Evolutionary conservation across 2,888 invertebrate species (phyloP).

Genomic region (Cheilosia vulpina): DNA sequence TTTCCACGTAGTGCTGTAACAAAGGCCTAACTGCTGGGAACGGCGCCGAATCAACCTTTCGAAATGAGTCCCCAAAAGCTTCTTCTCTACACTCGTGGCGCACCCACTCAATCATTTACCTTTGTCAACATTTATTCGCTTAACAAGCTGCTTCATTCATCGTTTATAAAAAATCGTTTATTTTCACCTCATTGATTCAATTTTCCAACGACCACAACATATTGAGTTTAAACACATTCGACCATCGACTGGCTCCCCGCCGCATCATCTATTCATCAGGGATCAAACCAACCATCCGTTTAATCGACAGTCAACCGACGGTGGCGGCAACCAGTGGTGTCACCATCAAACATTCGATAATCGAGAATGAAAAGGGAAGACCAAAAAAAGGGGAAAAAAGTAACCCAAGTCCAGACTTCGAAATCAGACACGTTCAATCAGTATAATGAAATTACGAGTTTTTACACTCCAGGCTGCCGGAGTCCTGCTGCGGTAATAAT

Average conservation of each 20-base stretch:
- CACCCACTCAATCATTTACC: neutral
- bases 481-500: constrained; percentile 59
- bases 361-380: neutral
- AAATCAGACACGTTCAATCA: constrained; percentile 62
- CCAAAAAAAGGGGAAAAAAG: neutral
- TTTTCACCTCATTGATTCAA: constrained; percentile 48
- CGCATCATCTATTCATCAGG: constrained; percentile 30
- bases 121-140: constrained; percentile 22
- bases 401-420: constrained; percentile 2
- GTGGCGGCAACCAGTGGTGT: constrained; percentile 19
- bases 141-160: constrained; percentile 28
- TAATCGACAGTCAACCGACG: constrained; percentile 20
- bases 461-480: constrained; percentile 45
- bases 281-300: constrained; percentile 23
- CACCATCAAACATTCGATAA: constrained; percentile 35
- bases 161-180: constrained; percentile 20
- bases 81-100: too few species aligned
- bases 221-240: constrained; percentile 2
- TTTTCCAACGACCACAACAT: constrained; percentile 21
- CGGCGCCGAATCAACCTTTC: too few species aligned
- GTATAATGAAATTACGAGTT: constrained; percentile 66
- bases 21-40: too few species aligned
- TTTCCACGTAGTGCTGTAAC: too few species aligned
- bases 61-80: too few species aligned
- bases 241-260: neutral